A percentile compares a stretch with the other conserved stretches of the same genome.
Evolutionary conservation across 2,888 invertebrate genomes (phyloP).

Genomic region (Empis stercorea): DNA sequence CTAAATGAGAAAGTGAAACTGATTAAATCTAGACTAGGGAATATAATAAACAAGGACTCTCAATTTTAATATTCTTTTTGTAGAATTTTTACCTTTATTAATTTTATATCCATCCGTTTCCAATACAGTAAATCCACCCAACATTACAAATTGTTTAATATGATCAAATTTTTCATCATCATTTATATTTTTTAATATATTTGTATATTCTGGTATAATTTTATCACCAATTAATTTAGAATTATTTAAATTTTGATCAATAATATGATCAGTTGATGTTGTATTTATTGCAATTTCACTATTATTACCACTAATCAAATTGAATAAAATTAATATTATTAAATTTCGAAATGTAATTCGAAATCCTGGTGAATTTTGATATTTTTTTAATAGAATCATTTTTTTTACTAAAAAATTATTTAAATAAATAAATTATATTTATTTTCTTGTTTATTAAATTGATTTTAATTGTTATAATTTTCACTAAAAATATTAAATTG

Average conservation of each 20-base stretch:
- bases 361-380: not conserved
- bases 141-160: constrained; percentile 7
- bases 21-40: too few species aligned
- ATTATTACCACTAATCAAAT: not conserved
- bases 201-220: constrained; percentile 27
- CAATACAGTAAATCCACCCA: constrained; percentile 28
- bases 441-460: not conserved
- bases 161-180: constrained; percentile 7
- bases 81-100: constrained; percentile 23
- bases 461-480: not conserved
- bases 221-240: constrained; percentile 31
- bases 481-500: too few species aligned
- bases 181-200: constrained; percentile 1
- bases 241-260: constrained; percentile 30
- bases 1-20: too few species aligned
- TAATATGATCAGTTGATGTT: constrained; percentile 10
- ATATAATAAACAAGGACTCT: too few species aligned
- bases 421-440: not conserved
- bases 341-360: not conserved
- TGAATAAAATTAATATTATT: not conserved
- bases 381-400: not conserved
- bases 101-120: constrained; percentile 32
- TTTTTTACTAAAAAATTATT: not conserved
- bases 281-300: not conserved
- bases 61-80: too few species aligned